Percentiles rank a stretch among this genome's conserved stretches.
Evolutionary conservation across 2,888 invertebrate genomes (phyloP).

Genomic region (Drosophila peninsularis): DNA sequence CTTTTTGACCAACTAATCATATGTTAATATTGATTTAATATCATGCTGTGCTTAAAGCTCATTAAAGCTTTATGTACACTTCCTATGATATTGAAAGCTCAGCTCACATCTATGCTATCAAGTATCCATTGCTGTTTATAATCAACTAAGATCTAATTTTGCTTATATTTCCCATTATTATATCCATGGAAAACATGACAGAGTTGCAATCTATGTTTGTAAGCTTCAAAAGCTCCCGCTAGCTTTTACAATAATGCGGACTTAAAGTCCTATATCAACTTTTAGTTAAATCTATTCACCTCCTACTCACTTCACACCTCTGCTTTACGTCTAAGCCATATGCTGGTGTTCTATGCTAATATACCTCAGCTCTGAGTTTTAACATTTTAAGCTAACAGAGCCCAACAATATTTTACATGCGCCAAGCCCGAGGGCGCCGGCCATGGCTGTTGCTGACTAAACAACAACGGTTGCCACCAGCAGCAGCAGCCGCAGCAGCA

Average conservation of each 20-base stretch:
- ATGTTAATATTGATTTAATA: too few relatives aligned
- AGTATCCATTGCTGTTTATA: too few relatives aligned
- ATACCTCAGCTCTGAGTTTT: slow-evolving; percentile 16
- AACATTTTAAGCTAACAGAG: slow-evolving; percentile 11
- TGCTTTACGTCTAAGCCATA: not conserved
- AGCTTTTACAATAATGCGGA: not conserved
- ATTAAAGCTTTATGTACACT: too few relatives aligned
- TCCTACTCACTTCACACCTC: too few relatives aligned
- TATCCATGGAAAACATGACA: too few relatives aligned
- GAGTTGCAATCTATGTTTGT: too few relatives aligned
- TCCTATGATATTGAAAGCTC: too few relatives aligned
- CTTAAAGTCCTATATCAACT: not conserved
- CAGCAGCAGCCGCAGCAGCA: slow-evolving; percentile 36
- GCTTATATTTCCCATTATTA: too few relatives aligned
- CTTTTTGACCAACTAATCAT: too few relatives aligned
- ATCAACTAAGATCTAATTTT: too few relatives aligned
- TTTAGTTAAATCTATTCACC: not conserved
- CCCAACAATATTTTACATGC: slow-evolving; percentile 73
- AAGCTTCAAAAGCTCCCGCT: not conserved
- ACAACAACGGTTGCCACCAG: slow-evolving; percentile 21
- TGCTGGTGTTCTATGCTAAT: slow-evolving; percentile 2
- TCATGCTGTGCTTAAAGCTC: too few relatives aligned
- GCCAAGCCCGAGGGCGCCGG: slow-evolving; percentile 51
- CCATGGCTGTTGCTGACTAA: slow-evolving; percentile 68
- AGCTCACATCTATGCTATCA: too few relatives aligned